phyloP scores from a whole-genome alignment of 2,888 invertebrate genomes.

The Xylophagus ater region DNA sequence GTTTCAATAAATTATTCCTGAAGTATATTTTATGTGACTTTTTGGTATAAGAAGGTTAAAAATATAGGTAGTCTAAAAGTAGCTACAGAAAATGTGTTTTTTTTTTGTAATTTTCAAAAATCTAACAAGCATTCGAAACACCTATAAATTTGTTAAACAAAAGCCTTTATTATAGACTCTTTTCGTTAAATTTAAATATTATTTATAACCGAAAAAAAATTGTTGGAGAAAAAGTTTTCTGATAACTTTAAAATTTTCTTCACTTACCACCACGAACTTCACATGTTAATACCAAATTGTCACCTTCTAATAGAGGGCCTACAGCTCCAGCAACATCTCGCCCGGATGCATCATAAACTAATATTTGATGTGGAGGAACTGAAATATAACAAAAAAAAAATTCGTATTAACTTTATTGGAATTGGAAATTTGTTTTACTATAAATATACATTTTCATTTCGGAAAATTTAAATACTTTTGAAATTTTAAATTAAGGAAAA shows the following conservation, averaged over 20 bases:
- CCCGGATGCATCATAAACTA: conserved; percentile 74
- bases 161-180: too few relatives aligned
- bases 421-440: too few relatives aligned
- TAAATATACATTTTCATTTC: too few relatives aligned
- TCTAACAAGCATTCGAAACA: too few relatives aligned
- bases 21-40: conserved; percentile 11
- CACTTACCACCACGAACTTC: conserved; percentile 85
- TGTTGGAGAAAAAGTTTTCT: neutral
- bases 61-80: conserved; percentile 6
- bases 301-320: conserved; percentile 73
- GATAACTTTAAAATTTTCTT: conserved; percentile 1
- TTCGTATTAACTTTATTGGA: too few relatives aligned
- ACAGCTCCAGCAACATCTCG: conserved; percentile 66
- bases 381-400: conserved; percentile 36
- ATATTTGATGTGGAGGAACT: conserved; percentile 82
- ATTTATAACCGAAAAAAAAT: too few relatives aligned
- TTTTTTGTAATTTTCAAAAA: too few relatives aligned
- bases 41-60: conserved; percentile 2
- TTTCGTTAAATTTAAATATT: too few relatives aligned
- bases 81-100: neutral
- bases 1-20: conserved; percentile 5
- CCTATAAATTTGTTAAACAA: too few relatives aligned
- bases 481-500: too few relatives aligned
- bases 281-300: conserved; percentile 69
- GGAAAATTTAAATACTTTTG: too few relatives aligned